Percentiles rank a stretch among this genome's conserved stretches.
These are phyloP conservation scores for Salmo trutta DNA, from an alignment of 2,797 vertebrate species.

Conservation along the genomic window DNA sequence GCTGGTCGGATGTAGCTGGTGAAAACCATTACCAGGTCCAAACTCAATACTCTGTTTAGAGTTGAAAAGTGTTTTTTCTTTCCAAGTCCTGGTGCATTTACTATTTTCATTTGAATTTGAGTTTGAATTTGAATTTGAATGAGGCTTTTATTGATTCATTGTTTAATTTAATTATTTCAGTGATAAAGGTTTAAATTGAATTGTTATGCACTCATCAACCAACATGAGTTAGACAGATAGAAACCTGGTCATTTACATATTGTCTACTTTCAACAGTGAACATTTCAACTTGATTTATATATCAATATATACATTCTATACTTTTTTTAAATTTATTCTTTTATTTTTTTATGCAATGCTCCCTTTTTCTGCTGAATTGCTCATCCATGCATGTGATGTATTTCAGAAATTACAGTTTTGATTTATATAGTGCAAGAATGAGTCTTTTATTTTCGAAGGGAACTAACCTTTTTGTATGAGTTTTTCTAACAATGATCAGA, in stretches of 20 bases:
- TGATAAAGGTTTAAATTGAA: constrained; percentile 29
- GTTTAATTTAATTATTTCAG: constrained; percentile 58
- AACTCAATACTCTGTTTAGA: constrained; percentile 37
- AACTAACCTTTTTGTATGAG: constrained; percentile 35
- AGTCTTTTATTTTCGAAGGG: constrained; percentile 48
- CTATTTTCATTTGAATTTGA: background rate
- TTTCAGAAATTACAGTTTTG: constrained; percentile 24
- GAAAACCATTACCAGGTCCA: constrained; percentile 31
- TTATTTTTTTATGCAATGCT: constrained; percentile 8
- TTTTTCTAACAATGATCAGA: constrained; percentile 47
- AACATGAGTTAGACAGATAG: constrained; percentile 40
- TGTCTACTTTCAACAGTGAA: constrained; percentile 42
- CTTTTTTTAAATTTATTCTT: background rate
- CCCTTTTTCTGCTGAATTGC: constrained; percentile 4
- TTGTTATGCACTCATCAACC: constrained; percentile 43
- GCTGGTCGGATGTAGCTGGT: too few relatives aligned
- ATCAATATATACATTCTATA: constrained; percentile 17
- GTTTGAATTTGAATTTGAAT: background rate
- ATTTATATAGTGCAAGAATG: constrained; percentile 29
- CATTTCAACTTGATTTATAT: constrained; percentile 29
- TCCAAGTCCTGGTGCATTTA: constrained; percentile 38
- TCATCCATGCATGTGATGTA: constrained; percentile 51
- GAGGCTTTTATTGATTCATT: constrained; percentile 27
- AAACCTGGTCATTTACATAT: constrained; percentile 6
- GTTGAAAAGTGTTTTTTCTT: constrained; percentile 49